phyloP scores from a whole-genome alignment of 2,888 invertebrate genomes.

The Teleogryllus oceanicus region DNA sequence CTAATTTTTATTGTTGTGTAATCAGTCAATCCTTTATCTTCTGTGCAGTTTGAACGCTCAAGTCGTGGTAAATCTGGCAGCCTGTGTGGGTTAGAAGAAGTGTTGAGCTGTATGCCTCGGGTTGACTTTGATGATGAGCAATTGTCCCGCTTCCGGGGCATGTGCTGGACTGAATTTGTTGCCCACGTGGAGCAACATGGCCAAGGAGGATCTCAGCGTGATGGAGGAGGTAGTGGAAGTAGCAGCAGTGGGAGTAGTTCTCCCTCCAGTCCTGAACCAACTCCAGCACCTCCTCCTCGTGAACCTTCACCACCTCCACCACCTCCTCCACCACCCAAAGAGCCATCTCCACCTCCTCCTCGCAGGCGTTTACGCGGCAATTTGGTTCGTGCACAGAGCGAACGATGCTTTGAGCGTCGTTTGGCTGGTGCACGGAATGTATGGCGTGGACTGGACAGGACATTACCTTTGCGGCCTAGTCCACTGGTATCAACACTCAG shows the following conservation, averaged over 20 bases:
- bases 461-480: conserved; percentile 36
- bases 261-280: conserved; percentile 27
- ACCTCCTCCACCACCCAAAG: conserved; percentile 26
- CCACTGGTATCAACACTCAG: conserved; percentile 38
- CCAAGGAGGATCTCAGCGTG: conserved; percentile 19
- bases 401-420: conserved; percentile 43
- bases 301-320: conserved; percentile 26
- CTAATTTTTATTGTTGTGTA: conserved; percentile 19
- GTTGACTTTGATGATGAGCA: conserved; percentile 54
- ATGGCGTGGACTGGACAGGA: conserved; percentile 36
- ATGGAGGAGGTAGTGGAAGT: conserved; percentile 26
- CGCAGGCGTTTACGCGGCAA: conserved; percentile 36
- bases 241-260: conserved; percentile 33
- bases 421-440: conserved; percentile 34
- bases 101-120: conserved; percentile 50
- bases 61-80: conserved; percentile 52
- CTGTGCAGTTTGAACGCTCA: conserved; percentile 51
- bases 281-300: conserved; percentile 12
- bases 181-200: conserved; percentile 44
- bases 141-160: conserved; percentile 51
- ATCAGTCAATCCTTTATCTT: conserved; percentile 26
- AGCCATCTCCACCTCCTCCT: conserved; percentile 28
- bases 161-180: conserved; percentile 49
- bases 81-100: conserved; percentile 51
- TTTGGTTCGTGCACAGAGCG: conserved; percentile 44